Conservation (phyloP, 2,797 vertebrate species). For the Arrhamphus sclerolepis region DNA sequence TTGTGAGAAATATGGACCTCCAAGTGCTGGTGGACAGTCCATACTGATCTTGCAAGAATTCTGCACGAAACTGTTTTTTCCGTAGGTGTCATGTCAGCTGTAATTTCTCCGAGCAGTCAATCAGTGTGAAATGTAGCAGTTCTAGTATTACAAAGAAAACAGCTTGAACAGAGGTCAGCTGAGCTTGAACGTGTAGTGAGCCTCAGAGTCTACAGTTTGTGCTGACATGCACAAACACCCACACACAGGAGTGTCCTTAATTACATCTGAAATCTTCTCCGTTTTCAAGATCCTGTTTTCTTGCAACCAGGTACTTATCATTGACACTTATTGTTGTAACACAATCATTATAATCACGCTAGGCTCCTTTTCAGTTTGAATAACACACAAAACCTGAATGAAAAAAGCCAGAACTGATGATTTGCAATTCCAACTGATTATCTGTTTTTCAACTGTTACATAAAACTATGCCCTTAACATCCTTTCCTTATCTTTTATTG, state of each 20-base stretch:
- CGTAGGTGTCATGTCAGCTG: conserved; percentile 60
- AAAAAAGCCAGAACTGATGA: conserved; percentile 54
- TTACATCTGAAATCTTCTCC: conserved; percentile 3
- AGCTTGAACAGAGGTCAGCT: conserved; percentile 42
- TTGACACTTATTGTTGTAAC: conserved; percentile 12
- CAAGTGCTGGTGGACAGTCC: conserved; percentile 28
- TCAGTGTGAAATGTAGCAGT: conserved; percentile 57
- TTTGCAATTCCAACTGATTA: conserved; percentile 53
- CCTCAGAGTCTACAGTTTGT: conserved; percentile 5
- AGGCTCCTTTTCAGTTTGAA: conserved; percentile 54
- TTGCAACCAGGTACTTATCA: conserved; percentile 11
- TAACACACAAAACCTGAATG: conserved; percentile 44
- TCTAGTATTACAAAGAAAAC: conserved; percentile 36
- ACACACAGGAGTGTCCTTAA: conserved; percentile 2
- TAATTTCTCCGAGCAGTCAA: conserved; percentile 63
- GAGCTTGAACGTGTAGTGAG: conserved; percentile 15
- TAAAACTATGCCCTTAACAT: no score
- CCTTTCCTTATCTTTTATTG: no score
- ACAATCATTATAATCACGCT: conserved; percentile 40
- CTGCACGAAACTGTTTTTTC: conserved; percentile 15
- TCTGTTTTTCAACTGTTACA: not conserved
- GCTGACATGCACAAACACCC: conserved; percentile 2
- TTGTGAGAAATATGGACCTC: conserved; percentile 53
- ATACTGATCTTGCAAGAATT: conserved; percentile 20
- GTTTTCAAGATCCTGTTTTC: conserved; percentile 30